phyloP scores from a whole-genome alignment of 23 tunicate species.

The Oikopleura albicans region DNA sequence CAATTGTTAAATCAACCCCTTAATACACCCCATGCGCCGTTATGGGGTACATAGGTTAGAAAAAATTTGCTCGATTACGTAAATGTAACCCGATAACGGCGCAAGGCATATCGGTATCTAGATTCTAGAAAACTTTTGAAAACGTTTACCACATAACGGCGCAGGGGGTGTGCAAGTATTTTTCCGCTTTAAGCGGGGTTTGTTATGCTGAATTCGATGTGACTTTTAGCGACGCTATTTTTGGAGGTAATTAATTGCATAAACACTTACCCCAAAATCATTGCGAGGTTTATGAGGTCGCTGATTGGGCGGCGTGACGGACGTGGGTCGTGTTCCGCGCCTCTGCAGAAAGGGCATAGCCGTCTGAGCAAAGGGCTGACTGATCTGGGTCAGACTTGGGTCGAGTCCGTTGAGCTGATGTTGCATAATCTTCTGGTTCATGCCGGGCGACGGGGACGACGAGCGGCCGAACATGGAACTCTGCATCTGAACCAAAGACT shows the following conservation, averaged over 20 bases:
- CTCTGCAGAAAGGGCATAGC: neutral
- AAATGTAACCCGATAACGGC: too few relatives aligned
- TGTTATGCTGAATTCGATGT: too few relatives aligned
- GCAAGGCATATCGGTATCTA: too few relatives aligned
- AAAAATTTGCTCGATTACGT: too few relatives aligned
- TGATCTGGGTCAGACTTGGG: neutral
- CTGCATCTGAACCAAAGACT: constrained; percentile 5
- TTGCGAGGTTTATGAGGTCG: neutral
- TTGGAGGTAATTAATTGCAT: neutral
- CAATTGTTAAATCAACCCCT: too few relatives aligned
- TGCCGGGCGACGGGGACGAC: neutral
- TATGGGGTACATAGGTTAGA: too few relatives aligned
- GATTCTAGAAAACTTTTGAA: too few relatives aligned
- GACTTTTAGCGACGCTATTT: too few relatives aligned
- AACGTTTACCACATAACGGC: too few relatives aligned
- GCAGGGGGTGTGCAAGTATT: too few relatives aligned
- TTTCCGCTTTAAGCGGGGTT: too few relatives aligned
- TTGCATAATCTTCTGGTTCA: neutral
- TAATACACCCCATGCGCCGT: too few relatives aligned
- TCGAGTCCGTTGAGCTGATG: neutral
- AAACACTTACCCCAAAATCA: neutral
- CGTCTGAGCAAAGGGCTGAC: neutral
- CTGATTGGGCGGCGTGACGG: neutral
- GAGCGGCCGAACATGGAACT: neutral
- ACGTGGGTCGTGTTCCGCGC: neutral